Conservation (phyloP, 2,113 vertebrate genomes). For the Thymallus thymallus region DNA sequence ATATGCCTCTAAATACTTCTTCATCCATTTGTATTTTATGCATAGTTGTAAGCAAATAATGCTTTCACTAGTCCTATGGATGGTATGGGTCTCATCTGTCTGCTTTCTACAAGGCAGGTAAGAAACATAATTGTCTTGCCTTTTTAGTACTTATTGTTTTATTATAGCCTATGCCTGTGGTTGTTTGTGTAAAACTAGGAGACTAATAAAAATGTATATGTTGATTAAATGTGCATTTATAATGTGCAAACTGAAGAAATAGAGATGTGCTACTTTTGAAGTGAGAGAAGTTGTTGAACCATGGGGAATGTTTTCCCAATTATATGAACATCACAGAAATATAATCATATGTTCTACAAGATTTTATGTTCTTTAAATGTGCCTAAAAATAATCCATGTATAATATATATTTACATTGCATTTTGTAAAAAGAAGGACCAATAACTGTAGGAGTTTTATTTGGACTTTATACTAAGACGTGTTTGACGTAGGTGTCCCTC, state of each 20-base stretch:
- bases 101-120: constrained; percentile 70
- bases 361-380: no score
- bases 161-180: background rate
- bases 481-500: background rate
- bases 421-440: background rate
- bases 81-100: constrained; percentile 51
- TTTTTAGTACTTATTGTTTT: background rate
- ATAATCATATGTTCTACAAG: no score
- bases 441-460: background rate
- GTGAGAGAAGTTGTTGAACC: background rate
- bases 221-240: background rate
- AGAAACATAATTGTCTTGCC: constrained; percentile 19
- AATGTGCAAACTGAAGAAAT: background rate
- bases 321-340: no score
- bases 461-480: background rate
- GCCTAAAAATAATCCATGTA: background rate
- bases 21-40: background rate
- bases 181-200: background rate
- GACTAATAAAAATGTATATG: background rate
- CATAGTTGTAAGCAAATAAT: constrained; percentile 50
- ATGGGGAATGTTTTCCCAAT: background rate
- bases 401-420: background rate
- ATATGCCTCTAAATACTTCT: background rate
- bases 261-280: background rate
- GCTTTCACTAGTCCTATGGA: constrained; percentile 49